phyloP scores from a whole-genome alignment of 2,113 vertebrate genomes.

The Chamaea fasciata region DNA sequence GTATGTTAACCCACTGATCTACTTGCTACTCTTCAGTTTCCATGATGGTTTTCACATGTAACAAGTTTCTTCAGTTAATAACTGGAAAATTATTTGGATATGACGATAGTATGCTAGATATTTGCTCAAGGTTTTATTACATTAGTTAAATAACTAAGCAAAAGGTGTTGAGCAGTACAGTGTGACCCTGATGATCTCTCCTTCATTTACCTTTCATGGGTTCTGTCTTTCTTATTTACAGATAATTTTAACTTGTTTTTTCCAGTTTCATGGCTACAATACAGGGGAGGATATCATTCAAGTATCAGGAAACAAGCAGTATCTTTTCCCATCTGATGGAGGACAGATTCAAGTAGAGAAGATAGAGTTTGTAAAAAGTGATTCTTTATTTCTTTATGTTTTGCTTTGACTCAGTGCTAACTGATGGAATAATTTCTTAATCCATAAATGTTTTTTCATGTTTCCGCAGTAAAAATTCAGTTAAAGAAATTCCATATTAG shows the following conservation, averaged over 20 bases:
- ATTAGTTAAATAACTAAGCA: not conserved
- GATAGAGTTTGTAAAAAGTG: conserved; percentile 82
- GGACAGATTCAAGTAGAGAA: conserved; percentile 87
- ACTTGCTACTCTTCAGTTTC: not conserved
- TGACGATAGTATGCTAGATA: not conserved
- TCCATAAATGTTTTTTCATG: not conserved
- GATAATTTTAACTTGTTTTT: conserved; percentile 3
- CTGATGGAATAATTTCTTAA: not conserved
- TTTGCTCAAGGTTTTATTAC: not conserved
- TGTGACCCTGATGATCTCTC: not conserved
- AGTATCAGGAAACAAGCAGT: conserved; percentile 73
- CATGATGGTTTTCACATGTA: not conserved
- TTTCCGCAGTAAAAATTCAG: not conserved
- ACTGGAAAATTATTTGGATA: not conserved
- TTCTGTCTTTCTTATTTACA: not conserved
- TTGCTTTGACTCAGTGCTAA: not conserved
- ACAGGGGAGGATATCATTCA: conserved; percentile 81
- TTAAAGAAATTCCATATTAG: not conserved
- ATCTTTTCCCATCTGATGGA: conserved; percentile 87
- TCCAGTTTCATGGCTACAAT: conserved; percentile 84
- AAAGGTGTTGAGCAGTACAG: not conserved
- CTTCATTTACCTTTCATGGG: not conserved
- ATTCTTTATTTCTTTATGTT: not conserved
- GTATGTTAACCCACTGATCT: not conserved
- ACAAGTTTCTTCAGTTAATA: not conserved